These are phyloP conservation scores for Cichlasoma orientale DNA, from an alignment of 2,797 vertebrate genomes.

Conservation along the genomic window DNA sequence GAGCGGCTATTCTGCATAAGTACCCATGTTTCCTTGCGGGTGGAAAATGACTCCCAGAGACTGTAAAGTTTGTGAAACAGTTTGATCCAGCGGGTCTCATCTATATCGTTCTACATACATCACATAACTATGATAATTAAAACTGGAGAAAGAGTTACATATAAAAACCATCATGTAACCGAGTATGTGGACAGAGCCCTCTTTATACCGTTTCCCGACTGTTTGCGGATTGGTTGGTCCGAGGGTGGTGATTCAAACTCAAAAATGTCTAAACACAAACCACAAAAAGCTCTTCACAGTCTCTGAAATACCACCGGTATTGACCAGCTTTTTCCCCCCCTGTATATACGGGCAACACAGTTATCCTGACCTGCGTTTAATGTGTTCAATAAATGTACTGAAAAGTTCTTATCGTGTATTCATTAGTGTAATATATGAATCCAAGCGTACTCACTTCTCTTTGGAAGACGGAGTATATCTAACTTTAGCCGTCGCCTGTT, in stretches of 20 bases:
- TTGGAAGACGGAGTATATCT: not conserved
- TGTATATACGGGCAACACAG: too few relatives aligned
- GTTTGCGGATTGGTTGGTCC: too few relatives aligned
- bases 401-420: not conserved
- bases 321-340: too few relatives aligned
- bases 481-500: not conserved
- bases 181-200: not conserved
- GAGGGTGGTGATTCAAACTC: too few relatives aligned
- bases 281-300: too few relatives aligned
- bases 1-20: not conserved
- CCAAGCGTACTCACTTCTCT: not conserved
- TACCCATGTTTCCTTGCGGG: not conserved
- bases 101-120: rapidly evolving
- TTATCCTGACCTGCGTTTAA: too few relatives aligned
- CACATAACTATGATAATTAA: rapidly evolving
- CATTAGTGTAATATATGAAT: not conserved
- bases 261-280: too few relatives aligned
- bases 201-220: not conserved
- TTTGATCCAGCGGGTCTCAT: rapidly evolving
- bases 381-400: not conserved
- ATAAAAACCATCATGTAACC: not conserved
- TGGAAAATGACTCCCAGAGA: not conserved
- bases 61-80: rapidly evolving
- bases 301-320: too few relatives aligned
- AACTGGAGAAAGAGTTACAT: rapidly evolving